Evolutionary conservation across 2,888 invertebrate genomes (phyloP), one percentile per base, ranked within the genome.

Genomic region (Yponomeuta sedellus): DNA sequence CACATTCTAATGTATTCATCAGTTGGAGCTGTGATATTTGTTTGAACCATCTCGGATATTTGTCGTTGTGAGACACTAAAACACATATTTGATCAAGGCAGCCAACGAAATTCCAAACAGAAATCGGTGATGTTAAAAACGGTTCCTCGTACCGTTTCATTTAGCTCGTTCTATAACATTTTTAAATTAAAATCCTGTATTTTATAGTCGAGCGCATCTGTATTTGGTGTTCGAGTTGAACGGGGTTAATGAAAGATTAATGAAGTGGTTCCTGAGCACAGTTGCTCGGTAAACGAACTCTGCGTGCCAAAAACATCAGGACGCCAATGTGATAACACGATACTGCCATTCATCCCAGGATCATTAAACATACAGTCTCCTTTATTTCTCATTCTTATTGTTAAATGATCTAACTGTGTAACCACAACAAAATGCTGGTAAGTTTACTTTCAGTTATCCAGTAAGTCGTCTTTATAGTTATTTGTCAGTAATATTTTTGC

Each of bases 41-140:
- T 20, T 20, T 34, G 6, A 34, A 34, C 34, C 34, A 8, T 1
- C 59, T 59, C 44, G 44, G 44, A 16, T 1, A 16, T 52, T 12
- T 5, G 22, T 20, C 25, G 25, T n/a, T 57, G 57, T 22, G 22
- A 10, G 59, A 22, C n/a, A 59, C 12, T 12, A 20, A 25, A 20
- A 22, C 59, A 59, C 20, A 59, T 59, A 59, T 59, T 59, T 59
- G 59, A 20, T 59, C 44, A 52, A 52, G 44, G 59, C 8, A 12
- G 4, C 25, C 5, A 34, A 22, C 25, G 25, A 25, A 59, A 59
- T 25, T 59, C 59, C 59, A 59, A 57, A 59, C 59, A 59, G 22
- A 20, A 12, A 59, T 59, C 59, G 25, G 59, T 59, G 59, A 59
- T 10, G 11, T 11, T 25, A 59, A 59, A 34, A 52, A 52, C 44